These are phyloP conservation scores for Marisa cornuarietis DNA, from an alignment of 1,140 invertebrate species.

Conservation along the genomic window DNA sequence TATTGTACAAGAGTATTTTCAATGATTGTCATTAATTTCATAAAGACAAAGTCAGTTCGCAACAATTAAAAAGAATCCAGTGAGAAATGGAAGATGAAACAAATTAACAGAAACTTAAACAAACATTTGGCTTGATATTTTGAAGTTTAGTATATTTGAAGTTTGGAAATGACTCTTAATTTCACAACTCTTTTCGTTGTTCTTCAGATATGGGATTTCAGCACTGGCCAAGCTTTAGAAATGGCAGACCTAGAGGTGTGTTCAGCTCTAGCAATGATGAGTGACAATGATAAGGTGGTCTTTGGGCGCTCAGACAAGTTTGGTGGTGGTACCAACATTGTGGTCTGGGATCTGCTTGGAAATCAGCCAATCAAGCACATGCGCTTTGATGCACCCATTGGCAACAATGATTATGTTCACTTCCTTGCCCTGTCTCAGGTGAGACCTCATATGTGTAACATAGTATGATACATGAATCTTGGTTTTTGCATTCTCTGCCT, in stretches of 20 bases:
- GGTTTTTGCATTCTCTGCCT: too few relatives aligned
- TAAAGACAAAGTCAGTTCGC: too few relatives aligned
- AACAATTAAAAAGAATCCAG: too few relatives aligned
- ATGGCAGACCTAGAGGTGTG: conserved; percentile 61
- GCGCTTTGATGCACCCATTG: conserved; percentile 59
- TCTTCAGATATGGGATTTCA: conserved; percentile 65
- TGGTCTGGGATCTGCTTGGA: conserved; percentile 63
- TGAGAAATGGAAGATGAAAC: too few relatives aligned
- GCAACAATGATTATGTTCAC: conserved; percentile 62
- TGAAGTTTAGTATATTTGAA: too few relatives aligned
- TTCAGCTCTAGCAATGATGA: conserved; percentile 63
- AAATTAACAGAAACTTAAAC: too few relatives aligned
- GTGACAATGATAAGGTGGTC: conserved; percentile 59
- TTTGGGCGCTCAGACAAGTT: conserved; percentile 62
- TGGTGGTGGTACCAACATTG: conserved; percentile 60
- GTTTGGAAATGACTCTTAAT: conserved; percentile 7
- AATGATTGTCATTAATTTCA: too few relatives aligned
- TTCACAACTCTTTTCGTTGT: not conserved
- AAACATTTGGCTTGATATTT: too few relatives aligned
- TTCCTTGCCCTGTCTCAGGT: conserved; percentile 57
- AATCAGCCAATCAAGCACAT: conserved; percentile 63
- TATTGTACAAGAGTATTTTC: too few relatives aligned
- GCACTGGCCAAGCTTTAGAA: conserved; percentile 58
- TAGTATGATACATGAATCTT: too few relatives aligned
- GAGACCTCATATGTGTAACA: not conserved